phyloP scores from a whole-genome alignment of 2,797 vertebrate species.

The Spea hammondii region DNA sequence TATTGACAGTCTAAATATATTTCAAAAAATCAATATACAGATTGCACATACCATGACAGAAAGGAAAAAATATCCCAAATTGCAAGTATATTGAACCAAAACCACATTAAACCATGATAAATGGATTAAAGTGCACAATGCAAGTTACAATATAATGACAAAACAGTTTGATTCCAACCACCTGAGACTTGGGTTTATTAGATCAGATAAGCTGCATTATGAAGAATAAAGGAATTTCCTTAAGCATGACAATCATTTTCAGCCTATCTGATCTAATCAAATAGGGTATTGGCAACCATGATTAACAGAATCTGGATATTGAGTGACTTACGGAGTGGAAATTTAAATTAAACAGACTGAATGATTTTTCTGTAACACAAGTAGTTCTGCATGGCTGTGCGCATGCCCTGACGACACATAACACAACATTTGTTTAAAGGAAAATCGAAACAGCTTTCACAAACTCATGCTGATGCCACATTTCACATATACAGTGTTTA shows the following conservation, averaged over 20 bases:
- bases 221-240: slow-evolving; percentile 34
- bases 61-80: too few species aligned
- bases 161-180: slow-evolving; percentile 19
- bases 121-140: slow-evolving; percentile 16
- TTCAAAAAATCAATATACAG: too few species aligned
- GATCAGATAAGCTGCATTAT: slow-evolving; percentile 39
- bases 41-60: too few species aligned
- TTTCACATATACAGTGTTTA: too few species aligned
- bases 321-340: slow-evolving; percentile 11
- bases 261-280: slow-evolving; percentile 37
- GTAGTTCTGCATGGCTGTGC: neutral
- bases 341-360: slow-evolving; percentile 1
- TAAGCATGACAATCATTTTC: slow-evolving; percentile 41
- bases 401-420: neutral
- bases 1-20: too few species aligned
- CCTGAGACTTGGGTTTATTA: slow-evolving; percentile 32
- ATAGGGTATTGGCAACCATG: slow-evolving; percentile 16
- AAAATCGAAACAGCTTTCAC: too few species aligned
- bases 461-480: too few species aligned
- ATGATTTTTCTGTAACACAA: neutral
- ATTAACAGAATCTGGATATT: slow-evolving; percentile 19
- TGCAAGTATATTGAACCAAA: neutral
- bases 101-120: slow-evolving; percentile 13
- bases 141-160: slow-evolving; percentile 27
- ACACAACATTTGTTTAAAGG: neutral